Conservation (phyloP, 2,113 vertebrate genomes). For the Petaurus breviceps region DNA sequence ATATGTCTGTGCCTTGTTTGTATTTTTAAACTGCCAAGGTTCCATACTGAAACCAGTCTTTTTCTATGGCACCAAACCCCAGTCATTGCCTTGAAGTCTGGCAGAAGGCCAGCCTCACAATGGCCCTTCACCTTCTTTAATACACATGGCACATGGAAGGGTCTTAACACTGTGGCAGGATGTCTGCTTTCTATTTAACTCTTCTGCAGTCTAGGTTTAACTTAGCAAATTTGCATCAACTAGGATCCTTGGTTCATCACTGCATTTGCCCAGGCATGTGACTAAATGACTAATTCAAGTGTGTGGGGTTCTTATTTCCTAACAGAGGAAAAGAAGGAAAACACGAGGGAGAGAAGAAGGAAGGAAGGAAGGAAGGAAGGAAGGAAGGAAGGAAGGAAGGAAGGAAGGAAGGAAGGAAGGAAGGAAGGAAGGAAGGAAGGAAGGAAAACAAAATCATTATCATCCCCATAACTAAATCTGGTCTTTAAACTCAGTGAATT, state of each 20-base stretch:
- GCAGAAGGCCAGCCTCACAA: background rate
- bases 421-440: no score
- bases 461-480: background rate
- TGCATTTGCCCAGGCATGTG: background rate
- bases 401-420: no score
- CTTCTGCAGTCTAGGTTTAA: background rate
- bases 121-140: background rate
- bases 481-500: background rate
- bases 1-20: background rate
- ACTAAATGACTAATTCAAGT: background rate
- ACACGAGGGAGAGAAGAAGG: no score
- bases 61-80: background rate
- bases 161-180: background rate
- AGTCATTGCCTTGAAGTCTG: background rate
- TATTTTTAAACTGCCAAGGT: background rate
- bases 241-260: background rate
- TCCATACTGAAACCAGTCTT: background rate
- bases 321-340: background rate
- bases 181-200: background rate
- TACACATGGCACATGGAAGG: background rate
- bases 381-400: no score
- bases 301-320: background rate
- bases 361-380: no score
- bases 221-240: background rate
- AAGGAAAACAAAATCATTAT: background rate